Evolutionary conservation across 2,113 vertebrate species (phyloP).

Genomic region (Lipophrys pholis): DNA sequence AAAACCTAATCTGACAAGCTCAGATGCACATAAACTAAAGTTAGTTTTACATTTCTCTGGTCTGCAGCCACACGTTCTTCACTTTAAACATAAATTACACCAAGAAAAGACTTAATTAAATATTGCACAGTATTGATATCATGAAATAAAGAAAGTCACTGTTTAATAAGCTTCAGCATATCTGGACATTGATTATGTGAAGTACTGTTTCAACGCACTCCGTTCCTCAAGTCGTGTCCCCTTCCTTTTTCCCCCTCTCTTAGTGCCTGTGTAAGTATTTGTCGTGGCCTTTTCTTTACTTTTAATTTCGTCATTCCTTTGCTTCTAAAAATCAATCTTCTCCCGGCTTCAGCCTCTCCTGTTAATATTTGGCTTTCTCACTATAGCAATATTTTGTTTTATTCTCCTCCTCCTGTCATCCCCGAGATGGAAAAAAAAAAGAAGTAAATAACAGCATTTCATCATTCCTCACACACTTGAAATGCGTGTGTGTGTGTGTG

Average conservation of each 20-base stretch:
- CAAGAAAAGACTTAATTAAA: too few relatives aligned
- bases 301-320: slow-evolving; percentile 25
- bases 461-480: not conserved
- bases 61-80: too few relatives aligned
- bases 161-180: too few relatives aligned
- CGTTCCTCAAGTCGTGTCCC: not conserved
- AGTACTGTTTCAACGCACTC: not conserved
- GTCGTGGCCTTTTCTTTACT: not conserved
- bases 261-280: slow-evolving; percentile 1
- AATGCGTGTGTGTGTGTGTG: not conserved
- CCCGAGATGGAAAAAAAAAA: not conserved
- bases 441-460: slow-evolving; percentile 15
- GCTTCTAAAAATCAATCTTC: slow-evolving; percentile 9
- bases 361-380: slow-evolving; percentile 20
- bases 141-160: too few relatives aligned
- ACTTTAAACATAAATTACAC: too few relatives aligned
- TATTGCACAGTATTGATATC: too few relatives aligned
- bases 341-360: slow-evolving; percentile 3
- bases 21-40: too few relatives aligned
- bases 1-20: too few relatives aligned
- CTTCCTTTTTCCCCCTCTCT: too few relatives aligned
- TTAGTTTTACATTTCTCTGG: too few relatives aligned
- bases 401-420: slow-evolving; percentile 1
- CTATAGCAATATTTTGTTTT: not conserved
- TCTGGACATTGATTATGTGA: not conserved